These are phyloP conservation scores for Actinia tenebrosa DNA, from an alignment of 64 coral and sea anemone species.

Conservation along the genomic window DNA sequence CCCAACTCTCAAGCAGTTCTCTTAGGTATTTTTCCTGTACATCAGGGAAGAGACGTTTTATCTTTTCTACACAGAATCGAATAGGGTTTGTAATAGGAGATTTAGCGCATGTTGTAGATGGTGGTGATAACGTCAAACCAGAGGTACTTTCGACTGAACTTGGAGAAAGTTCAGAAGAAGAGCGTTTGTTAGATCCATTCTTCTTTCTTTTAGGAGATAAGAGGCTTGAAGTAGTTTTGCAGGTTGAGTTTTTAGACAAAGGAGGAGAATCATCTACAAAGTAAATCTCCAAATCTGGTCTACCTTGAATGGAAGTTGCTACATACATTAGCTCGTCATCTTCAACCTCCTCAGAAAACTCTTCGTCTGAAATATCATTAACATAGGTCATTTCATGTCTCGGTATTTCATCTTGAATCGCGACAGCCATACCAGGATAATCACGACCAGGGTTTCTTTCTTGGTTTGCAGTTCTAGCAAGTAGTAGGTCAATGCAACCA, in stretches of 20 bases:
- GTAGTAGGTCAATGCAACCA: conserved; percentile 46
- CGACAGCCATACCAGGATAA: not conserved
- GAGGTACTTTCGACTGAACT: not conserved
- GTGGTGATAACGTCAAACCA: not conserved
- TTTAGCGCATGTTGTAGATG: not conserved
- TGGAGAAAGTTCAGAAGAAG: not conserved
- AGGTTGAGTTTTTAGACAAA: not conserved
- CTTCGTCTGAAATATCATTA: not conserved
- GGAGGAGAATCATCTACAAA: conserved; percentile 22
- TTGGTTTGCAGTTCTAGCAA: conserved; percentile 6
- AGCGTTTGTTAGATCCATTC: not conserved
- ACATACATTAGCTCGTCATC: not conserved
- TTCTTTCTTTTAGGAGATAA: not conserved
- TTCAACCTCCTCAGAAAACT: not conserved
- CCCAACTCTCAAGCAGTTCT: conserved; percentile 34
- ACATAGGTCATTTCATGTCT: not conserved
- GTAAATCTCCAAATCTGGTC: conserved; percentile 45
- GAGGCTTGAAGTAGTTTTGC: not conserved
- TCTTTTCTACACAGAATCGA: not conserved
- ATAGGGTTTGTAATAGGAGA: not conserved
- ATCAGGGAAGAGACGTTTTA: conserved; percentile 62
- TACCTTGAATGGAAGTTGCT: not conserved
- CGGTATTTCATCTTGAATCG: not conserved
- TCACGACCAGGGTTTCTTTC: not conserved
- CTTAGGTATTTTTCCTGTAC: conserved; percentile 58